phyloP scores from a whole-genome alignment of 2,888 invertebrate species.

The Copidosoma aretas region DNA sequence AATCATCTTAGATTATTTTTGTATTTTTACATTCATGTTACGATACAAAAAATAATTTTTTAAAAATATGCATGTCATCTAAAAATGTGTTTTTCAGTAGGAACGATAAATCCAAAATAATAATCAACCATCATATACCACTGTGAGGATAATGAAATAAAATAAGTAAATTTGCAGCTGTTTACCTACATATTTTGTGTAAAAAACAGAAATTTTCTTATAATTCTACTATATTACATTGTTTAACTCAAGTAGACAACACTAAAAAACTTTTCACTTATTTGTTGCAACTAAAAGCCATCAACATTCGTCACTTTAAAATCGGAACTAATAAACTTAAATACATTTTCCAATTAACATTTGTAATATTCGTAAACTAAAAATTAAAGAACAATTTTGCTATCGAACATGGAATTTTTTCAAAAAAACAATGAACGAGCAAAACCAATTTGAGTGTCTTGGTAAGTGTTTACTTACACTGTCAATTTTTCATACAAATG shows the following conservation, averaged over 20 bases:
- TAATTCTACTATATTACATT: not conserved
- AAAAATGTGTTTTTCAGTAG: conserved; percentile 1
- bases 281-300: not conserved
- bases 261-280: not conserved
- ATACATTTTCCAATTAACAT: conserved; percentile 2
- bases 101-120: conserved; percentile 3
- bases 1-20: too few species aligned
- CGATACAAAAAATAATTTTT: too few species aligned
- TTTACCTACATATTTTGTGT: not conserved
- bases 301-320: not conserved
- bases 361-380: conserved; percentile 15
- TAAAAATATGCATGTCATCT: too few species aligned
- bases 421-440: conserved; percentile 12
- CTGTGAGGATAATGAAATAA: too few species aligned
- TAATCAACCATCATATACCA: too few species aligned
- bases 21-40: too few species aligned
- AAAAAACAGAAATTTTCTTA: not conserved
- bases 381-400: conserved; percentile 17
- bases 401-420: conserved; percentile 5
- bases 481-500: conserved; percentile 16
- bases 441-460: conserved; percentile 31
- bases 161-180: not conserved
- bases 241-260: not conserved
- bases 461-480: conserved; percentile 8
- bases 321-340: conserved; percentile 11